A percentile compares a stretch with the other conserved stretches of the same genome.
Conservation (phyloP, 2,113 vertebrate species). For the Meles meles region DNA sequence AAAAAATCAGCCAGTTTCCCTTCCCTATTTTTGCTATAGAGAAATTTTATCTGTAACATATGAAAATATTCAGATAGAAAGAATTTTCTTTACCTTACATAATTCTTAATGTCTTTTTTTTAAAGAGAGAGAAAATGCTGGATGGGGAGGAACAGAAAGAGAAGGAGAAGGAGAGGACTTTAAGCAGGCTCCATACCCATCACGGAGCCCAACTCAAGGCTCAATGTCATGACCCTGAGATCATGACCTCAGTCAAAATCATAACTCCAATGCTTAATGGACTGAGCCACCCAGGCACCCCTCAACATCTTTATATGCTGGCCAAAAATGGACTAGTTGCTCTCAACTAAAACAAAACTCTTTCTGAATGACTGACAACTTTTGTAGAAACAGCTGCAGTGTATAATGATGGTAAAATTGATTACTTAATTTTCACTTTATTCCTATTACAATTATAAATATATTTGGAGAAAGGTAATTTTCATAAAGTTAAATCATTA, state of each 20-base stretch:
- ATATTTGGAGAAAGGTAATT: conserved; percentile 12
- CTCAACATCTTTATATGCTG: background rate
- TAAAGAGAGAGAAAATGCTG: background rate
- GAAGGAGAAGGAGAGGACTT: background rate
- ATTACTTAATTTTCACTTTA: conserved; percentile 26
- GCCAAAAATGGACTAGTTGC: background rate
- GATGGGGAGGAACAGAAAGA: background rate
- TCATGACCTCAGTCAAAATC: background rate
- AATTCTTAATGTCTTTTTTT: background rate
- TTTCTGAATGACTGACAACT: background rate
- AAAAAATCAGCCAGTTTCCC: background rate
- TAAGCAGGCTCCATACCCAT: background rate
- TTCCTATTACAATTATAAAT: conserved; percentile 32
- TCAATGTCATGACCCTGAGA: background rate
- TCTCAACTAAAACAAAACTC: background rate
- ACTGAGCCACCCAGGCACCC: background rate
- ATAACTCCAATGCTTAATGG: background rate
- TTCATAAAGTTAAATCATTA: background rate
- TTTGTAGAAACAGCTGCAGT: background rate
- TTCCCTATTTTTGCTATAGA: background rate
- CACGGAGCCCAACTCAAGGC: background rate
- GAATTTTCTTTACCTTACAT: background rate
- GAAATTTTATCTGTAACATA: background rate
- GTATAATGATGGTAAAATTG: background rate
- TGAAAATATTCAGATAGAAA: background rate